Base-by-base conservation (phyloP, 2,888 invertebrate species). In the Phania funesta region DNA sequence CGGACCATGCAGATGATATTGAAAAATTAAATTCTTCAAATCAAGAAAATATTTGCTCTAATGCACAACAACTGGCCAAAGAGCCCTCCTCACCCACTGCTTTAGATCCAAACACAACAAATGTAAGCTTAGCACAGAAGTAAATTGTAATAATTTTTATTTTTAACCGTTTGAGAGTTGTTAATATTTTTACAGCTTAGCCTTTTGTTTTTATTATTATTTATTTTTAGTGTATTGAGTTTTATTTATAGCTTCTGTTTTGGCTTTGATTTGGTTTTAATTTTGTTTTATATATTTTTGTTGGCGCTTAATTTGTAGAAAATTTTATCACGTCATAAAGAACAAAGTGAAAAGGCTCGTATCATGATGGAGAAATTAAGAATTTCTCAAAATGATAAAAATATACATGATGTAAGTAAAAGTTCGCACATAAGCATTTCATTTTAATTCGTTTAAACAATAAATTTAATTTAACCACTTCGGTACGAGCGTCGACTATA, bases 311-410 rank as follows among this genome's bases (percentile, higher is more conserved):
- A 84, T 81, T 86, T 87, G 85, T 88, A 91, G 91, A 90, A 90
- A 88, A 90, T 91, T 87, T 87, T 91, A 86, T 87, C 89, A 83
- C 89, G 91, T 84, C 91, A 91, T 87, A 91, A 90, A 86, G 90
- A 91, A 89, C 90, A 91, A 90, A 91, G 90, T 86, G 91, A 91
- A 87, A 91, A 91, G 86, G 91, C 91, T 81, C 91, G 91, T 85
- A 87, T 89, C 83, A 89, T 91, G 90, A 91, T 90, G 86, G 91
- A 91, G 87, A 91, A 90, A 86, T 88, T 90, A 65, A 89, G 88
- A 89, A 86, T 87, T 86, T 87, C 88, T 82, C 87, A 87, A 70
- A 77, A 64, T 73, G 84, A 90, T 74, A 88, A 88, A 80, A 85
- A 85, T 78, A 88, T 88, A 38, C 87, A 87, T 70, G 89, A 90